phyloP scores from a whole-genome alignment of 2,797 vertebrate species.

The Denticeps clupeoides region DNA sequence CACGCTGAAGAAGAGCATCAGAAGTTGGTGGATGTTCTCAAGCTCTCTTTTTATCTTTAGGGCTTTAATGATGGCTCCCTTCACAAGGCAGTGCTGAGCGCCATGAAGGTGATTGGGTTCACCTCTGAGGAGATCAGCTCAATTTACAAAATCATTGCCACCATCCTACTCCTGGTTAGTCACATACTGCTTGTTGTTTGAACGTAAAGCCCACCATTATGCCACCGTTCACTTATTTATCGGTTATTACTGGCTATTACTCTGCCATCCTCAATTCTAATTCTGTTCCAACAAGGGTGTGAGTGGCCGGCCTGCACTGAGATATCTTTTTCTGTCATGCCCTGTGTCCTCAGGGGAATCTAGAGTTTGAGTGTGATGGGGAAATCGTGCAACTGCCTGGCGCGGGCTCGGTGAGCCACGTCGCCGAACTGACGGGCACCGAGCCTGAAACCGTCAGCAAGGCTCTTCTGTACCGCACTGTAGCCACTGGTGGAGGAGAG shows the following conservation, averaged over 20 bases:
- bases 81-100: slow-evolving; percentile 61
- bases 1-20: no score
- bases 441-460: slow-evolving; percentile 39
- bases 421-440: slow-evolving; percentile 62
- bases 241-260: no score
- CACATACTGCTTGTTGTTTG: no score
- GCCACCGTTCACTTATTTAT: no score
- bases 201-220: no score
- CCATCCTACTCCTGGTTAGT: slow-evolving; percentile 73
- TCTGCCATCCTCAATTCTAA: no score
- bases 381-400: slow-evolving; percentile 50
- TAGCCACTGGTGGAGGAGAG: slow-evolving; percentile 79
- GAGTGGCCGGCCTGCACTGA: no score
- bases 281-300: no score
- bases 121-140: slow-evolving; percentile 60
- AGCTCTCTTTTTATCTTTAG: slow-evolving; percentile 26
- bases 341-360: slow-evolving; percentile 72
- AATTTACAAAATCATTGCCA: slow-evolving; percentile 65
- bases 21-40: background rate
- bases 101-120: slow-evolving; percentile 77
- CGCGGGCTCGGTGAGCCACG: slow-evolving; percentile 32
- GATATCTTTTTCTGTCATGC: no score
- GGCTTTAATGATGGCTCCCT: slow-evolving; percentile 49
- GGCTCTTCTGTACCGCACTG: slow-evolving; percentile 69
- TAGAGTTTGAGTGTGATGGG: slow-evolving; percentile 56